A percentile compares a stretch with the other conserved stretches of the same genome.
These are phyloP conservation scores for Helicoverpa armigera DNA, from an alignment of 1,140 invertebrate genomes.

Conservation along the genomic window DNA sequence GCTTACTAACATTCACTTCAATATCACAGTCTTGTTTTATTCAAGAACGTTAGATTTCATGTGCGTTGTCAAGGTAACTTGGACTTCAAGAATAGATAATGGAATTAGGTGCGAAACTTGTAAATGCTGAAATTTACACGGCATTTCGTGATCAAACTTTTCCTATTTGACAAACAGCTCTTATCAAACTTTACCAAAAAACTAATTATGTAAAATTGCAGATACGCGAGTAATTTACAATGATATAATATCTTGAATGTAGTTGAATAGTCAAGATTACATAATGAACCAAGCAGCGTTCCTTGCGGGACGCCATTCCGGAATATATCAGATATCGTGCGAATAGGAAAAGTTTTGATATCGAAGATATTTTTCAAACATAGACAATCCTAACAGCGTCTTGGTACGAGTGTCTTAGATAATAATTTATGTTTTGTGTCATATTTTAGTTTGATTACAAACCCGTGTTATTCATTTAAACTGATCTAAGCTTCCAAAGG, in stretches of 20 bases:
- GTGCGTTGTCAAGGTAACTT: slow-evolving; percentile 70
- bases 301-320: slow-evolving; percentile 41
- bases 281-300: slow-evolving; percentile 10
- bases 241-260: neutral
- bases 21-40: slow-evolving; percentile 62
- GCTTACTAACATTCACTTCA: slow-evolving; percentile 80
- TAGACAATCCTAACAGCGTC: slow-evolving; percentile 82
- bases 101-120: slow-evolving; percentile 80
- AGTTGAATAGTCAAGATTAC: neutral
- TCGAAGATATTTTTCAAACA: slow-evolving; percentile 62
- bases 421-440: slow-evolving; percentile 67
- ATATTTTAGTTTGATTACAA: slow-evolving; percentile 47
- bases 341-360: slow-evolving; percentile 65
- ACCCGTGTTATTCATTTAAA: slow-evolving; percentile 61
- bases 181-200: neutral
- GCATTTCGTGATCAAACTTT: slow-evolving; percentile 56
- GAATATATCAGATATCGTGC: slow-evolving; percentile 14
- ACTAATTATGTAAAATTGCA: neutral
- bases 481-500: slow-evolving; percentile 20
- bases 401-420: slow-evolving; percentile 85
- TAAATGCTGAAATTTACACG: slow-evolving; percentile 76
- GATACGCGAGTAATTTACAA: too few species aligned
- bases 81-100: slow-evolving; percentile 86
- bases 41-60: slow-evolving; percentile 53
- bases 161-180: slow-evolving; percentile 37